Evolutionary conservation across 1,140 invertebrate species (phyloP).

Genomic region (Sycobia sp.): DNA sequence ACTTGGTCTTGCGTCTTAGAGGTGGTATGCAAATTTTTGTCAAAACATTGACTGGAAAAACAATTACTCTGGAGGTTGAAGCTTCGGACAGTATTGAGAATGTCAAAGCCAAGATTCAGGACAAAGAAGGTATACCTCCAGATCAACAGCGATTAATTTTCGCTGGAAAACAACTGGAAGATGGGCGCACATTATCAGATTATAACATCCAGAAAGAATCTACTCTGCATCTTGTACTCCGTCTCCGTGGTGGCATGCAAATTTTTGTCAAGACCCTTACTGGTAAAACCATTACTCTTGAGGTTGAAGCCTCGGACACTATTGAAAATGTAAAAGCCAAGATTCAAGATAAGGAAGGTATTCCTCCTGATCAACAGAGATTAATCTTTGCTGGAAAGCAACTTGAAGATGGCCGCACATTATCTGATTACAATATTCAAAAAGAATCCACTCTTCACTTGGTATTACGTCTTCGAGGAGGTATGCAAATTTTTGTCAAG

Average conservation of each 20-base stretch:
- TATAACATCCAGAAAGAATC: conserved; percentile 71
- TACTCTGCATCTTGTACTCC: conserved; percentile 70
- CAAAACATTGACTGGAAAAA: conserved; percentile 74
- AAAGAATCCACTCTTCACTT: conserved; percentile 80
- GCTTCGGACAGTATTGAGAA: conserved; percentile 75
- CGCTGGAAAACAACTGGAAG: conserved; percentile 74
- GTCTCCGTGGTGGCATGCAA: conserved; percentile 73
- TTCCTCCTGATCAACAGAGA: conserved; percentile 74
- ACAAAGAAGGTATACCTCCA: conserved; percentile 70
- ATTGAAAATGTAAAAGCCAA: conserved; percentile 81
- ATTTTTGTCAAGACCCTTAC: conserved; percentile 74
- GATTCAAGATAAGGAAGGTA: conserved; percentile 73
- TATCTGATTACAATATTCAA: conserved; percentile 81
- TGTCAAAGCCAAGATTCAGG: conserved; percentile 74
- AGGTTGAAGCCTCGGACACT: conserved; percentile 77
- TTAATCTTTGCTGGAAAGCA: conserved; percentile 80
- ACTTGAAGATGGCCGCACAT: conserved; percentile 80
- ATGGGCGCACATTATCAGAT: conserved; percentile 75
- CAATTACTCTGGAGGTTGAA: conserved; percentile 73
- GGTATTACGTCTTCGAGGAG: conserved; percentile 70
- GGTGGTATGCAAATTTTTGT: conserved; percentile 76
- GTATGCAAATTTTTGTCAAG: conserved; percentile 71
- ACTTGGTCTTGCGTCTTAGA: conserved; percentile 73
- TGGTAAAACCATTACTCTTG: conserved; percentile 71
- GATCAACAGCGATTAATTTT: conserved; percentile 71